phyloP scores from a whole-genome alignment of 2,888 invertebrate species.

The Pogonocherus hispidulus region DNA sequence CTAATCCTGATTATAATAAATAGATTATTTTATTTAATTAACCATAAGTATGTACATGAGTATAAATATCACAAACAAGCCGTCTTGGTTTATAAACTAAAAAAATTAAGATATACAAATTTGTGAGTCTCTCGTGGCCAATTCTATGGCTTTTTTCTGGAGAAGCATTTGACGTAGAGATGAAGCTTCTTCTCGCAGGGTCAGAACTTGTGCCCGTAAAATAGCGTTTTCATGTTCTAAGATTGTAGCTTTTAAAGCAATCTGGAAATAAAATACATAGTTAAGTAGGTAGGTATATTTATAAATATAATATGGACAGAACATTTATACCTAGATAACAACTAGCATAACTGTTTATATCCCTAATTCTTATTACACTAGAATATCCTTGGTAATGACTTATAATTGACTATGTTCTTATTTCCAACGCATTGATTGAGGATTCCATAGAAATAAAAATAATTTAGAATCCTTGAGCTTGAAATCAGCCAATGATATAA shows the following conservation, averaged over 20 bases:
- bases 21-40: constrained; percentile 26
- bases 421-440: too few species aligned
- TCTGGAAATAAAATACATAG: constrained; percentile 67
- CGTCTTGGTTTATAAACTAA: too few species aligned
- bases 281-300: constrained; percentile 1
- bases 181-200: constrained; percentile 84
- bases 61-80: constrained; percentile 32
- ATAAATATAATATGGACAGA: too few species aligned
- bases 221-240: constrained; percentile 92
- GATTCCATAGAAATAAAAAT: too few species aligned
- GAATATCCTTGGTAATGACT: too few species aligned
- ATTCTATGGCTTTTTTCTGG: constrained; percentile 64
- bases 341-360: too few species aligned
- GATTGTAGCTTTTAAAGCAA: constrained; percentile 86
- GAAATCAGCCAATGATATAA: too few species aligned
- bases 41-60: constrained; percentile 30
- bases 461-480: too few species aligned
- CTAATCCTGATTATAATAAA: constrained; percentile 12
- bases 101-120: constrained; percentile 40
- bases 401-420: too few species aligned
- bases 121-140: constrained; percentile 46
- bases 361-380: too few species aligned
- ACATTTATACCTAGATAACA: too few species aligned
- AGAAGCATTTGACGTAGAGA: constrained; percentile 79
- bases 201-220: constrained; percentile 84